Percentiles rank a stretch among this genome's conserved stretches.
Evolutionary conservation across 2,113 vertebrate genomes (phyloP).

Genomic region (Microcebus lehilahytsara): DNA sequence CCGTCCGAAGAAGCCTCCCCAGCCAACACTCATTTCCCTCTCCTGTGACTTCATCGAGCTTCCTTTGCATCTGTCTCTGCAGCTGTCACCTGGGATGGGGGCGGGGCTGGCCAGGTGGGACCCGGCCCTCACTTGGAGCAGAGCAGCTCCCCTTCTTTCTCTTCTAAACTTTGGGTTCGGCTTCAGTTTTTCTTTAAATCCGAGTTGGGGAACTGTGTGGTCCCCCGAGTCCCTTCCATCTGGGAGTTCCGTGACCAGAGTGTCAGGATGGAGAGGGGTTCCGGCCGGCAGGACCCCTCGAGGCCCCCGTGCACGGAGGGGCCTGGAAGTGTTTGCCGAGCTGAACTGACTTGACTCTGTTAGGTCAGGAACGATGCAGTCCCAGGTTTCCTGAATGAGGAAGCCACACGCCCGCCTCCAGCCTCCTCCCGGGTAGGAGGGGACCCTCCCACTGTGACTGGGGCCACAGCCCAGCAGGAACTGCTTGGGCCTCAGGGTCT

Average conservation of each 20-base stretch:
- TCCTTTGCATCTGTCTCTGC: neutral
- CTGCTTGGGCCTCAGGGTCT: neutral
- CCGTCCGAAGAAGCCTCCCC: neutral
- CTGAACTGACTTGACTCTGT: neutral
- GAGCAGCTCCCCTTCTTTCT: neutral
- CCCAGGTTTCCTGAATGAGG: neutral
- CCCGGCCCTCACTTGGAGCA: neutral
- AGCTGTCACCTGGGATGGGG: neutral
- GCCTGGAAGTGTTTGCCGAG: neutral
- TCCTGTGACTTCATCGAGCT: neutral
- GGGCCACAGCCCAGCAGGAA: no score
- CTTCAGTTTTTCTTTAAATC: neutral
- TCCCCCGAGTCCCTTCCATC: neutral
- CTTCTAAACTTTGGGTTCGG: neutral
- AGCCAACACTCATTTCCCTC: neutral
- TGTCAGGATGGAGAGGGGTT: fast-evolving
- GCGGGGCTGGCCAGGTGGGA: neutral
- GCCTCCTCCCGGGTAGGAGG: fast-evolving
- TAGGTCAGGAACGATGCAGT: neutral
- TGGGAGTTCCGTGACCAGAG: neutral
- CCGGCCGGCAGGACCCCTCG: neutral
- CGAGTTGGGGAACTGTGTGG: fast-evolving
- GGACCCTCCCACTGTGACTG: neutral
- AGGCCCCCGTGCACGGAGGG: fast-evolving
- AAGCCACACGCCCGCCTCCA: fast-evolving